These are phyloP conservation scores for Rhegmatorhina hoffmannsi DNA, from an alignment of 2,113 vertebrate species.

Conservation along the genomic window DNA sequence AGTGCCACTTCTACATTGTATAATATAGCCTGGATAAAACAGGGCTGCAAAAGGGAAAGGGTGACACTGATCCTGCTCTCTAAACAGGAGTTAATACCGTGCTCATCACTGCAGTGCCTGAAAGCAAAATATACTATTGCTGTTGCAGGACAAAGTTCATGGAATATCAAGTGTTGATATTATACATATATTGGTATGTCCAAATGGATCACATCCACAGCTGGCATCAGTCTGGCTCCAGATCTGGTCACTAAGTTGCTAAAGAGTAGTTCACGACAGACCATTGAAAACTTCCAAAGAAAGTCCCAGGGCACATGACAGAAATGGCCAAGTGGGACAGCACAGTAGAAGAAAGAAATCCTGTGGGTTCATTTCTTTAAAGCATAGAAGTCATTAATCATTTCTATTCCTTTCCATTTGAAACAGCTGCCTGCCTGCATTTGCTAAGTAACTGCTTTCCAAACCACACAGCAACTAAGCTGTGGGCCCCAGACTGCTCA, in stretches of 20 bases:
- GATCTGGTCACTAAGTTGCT: constrained; percentile 61
- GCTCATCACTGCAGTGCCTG: neutral
- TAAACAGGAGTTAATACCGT: neutral
- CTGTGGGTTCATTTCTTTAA: constrained; percentile 62
- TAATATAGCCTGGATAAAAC: neutral
- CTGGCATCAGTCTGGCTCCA: constrained; percentile 63
- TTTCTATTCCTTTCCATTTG: constrained; percentile 62
- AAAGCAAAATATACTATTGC: neutral
- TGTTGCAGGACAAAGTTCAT: constrained; percentile 25
- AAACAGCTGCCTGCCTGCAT: constrained; percentile 65
- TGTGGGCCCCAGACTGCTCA: constrained; percentile 35
- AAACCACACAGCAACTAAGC: constrained; percentile 40
- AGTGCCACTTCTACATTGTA: neutral
- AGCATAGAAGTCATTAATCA: constrained; percentile 65
- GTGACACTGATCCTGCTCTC: neutral
- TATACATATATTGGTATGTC: neutral
- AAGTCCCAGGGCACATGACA: constrained; percentile 54
- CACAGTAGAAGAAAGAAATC: constrained; percentile 55
- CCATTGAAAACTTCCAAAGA: constrained; percentile 58
- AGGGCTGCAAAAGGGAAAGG: neutral
- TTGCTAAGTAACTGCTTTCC: constrained; percentile 48
- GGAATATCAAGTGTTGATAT: constrained; percentile 28
- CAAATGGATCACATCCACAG: constrained; percentile 58
- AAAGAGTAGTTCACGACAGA: constrained; percentile 53
- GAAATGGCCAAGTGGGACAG: constrained; percentile 59